Evolutionary conservation across 2,888 invertebrate species (phyloP), one percentile per base, ranked within the genome.

Genomic region (Pachydiplax longipennis): DNA sequence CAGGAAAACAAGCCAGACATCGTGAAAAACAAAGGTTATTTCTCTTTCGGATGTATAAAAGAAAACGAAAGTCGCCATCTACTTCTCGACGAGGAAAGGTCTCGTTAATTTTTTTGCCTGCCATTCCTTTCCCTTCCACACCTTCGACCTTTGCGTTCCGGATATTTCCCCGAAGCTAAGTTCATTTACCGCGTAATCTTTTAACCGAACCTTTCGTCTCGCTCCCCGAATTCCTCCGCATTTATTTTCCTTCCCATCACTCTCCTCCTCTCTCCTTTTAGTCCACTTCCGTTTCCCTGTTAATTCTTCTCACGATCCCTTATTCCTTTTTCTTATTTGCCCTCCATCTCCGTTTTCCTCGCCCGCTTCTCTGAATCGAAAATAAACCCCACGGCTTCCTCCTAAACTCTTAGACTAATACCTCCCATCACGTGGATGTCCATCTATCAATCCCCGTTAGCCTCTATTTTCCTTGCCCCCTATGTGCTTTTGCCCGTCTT

Each of bases 191-290:
- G 73, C 73, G 25, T 31, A 73, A 73, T 53, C 81, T 40, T 81
- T n/a, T 37, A 37, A 18, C 40, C 37, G 37, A 81, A 22, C 81
- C 37, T 44, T 81, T 37, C 37, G 18, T 18, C 80, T 37, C 37
- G 5, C 37, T 3, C 81, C 81, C n/a, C 40, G 31, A 18, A 6
- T 44, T 80, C 13, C 35, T 37, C 37, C 18, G 18, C 81, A 4
- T 37, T 81, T 35, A 37, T 13, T n/a, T 37, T 37, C 44, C 35
- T 35, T 83, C 31, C 61, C 44, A 58, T 80, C 83, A 58, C 90
- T 83, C 90, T 82, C 90, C 48, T 53, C 91, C 91, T 81, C 80
- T 61, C 90, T 81, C 91, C 65, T 53, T 81, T 90, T 91, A 48
- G 90, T 48, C 37, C 90, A 91, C 90, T 83, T 35, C 73, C 80